Evolutionary conservation across 2,888 invertebrate genomes (phyloP).

Genomic region (Allolobophora icterica): DNA sequence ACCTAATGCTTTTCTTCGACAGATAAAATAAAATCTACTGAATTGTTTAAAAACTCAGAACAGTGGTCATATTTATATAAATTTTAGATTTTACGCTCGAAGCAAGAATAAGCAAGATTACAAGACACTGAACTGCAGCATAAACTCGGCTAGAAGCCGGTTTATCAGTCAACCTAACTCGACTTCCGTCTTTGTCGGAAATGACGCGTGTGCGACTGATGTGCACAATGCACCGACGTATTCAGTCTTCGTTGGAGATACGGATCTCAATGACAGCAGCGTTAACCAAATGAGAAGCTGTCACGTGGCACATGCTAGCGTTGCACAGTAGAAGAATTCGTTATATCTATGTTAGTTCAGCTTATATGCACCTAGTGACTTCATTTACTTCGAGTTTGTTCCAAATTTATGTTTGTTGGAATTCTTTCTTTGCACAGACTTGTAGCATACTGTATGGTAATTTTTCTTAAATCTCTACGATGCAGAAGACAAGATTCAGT

Average conservation of each 20-base stretch:
- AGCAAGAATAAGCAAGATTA: not conserved
- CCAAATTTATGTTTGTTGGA: too few relatives aligned
- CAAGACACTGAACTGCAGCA: not conserved
- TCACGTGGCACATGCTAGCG: too few relatives aligned
- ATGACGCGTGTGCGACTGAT: not conserved
- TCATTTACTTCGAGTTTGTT: too few relatives aligned
- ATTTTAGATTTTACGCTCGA: not conserved
- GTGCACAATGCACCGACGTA: not conserved
- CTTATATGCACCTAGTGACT: too few relatives aligned
- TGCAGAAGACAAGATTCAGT: too few relatives aligned
- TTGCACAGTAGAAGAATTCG: not conserved
- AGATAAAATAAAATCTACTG: too few relatives aligned
- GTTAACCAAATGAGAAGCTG: not conserved
- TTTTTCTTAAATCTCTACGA: too few relatives aligned
- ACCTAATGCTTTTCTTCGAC: too few relatives aligned
- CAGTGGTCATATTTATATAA: not conserved
- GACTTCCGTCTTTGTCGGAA: not conserved
- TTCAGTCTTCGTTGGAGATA: conserved; percentile 1
- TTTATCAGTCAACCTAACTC: not conserved
- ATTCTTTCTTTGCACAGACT: too few relatives aligned
- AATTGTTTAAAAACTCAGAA: not conserved
- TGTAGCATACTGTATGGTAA: too few relatives aligned
- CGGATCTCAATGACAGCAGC: not conserved
- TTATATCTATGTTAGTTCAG: not conserved
- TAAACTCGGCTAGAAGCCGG: not conserved